Evolutionary conservation across 2,888 invertebrate genomes (phyloP).

Genomic region (Drosophila conformis): DNA sequence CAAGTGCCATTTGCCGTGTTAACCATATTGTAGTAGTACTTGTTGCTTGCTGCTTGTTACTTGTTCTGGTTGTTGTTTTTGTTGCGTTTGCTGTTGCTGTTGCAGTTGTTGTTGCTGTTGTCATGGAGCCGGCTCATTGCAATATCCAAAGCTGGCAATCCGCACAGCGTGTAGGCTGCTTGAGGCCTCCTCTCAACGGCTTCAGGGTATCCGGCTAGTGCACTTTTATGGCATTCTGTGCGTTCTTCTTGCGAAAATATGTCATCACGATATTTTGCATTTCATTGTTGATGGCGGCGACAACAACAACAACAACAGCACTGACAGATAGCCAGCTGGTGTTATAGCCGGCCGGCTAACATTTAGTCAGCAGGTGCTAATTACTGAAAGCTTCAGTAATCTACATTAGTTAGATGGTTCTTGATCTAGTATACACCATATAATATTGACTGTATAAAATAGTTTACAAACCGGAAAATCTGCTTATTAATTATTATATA

Average conservation of each 20-base stretch:
- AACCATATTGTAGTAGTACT: conserved; percentile 40
- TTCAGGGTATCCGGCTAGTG: conserved; percentile 48
- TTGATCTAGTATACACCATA: neutral
- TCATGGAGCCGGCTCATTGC: conserved; percentile 41
- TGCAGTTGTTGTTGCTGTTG: conserved; percentile 24
- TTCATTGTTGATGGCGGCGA: conserved; percentile 45
- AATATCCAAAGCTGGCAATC: conserved; percentile 60
- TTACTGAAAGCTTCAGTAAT: conserved; percentile 7
- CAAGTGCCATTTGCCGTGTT: conserved; percentile 70
- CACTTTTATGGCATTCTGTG: conserved; percentile 65
- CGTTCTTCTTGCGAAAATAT: conserved; percentile 62
- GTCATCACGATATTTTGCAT: conserved; percentile 63
- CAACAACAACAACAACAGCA: neutral
- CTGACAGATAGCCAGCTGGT: conserved; percentile 13
- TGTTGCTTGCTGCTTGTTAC: conserved; percentile 14
- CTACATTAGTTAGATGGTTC: neutral
- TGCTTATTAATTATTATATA: neutral
- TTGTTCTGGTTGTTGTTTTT: conserved; percentile 9
- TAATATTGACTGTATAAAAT: neutral
- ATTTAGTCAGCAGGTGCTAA: conserved; percentile 41
- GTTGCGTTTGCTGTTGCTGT: neutral
- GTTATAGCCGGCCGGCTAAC: conserved; percentile 37
- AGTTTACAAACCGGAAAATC: neutral
- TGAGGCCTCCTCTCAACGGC: conserved; percentile 25
- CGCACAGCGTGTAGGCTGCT: conserved; percentile 54